These are phyloP conservation scores for Apamea monoglypha DNA, from an alignment of 2,888 invertebrate genomes.

Conservation along the genomic window DNA sequence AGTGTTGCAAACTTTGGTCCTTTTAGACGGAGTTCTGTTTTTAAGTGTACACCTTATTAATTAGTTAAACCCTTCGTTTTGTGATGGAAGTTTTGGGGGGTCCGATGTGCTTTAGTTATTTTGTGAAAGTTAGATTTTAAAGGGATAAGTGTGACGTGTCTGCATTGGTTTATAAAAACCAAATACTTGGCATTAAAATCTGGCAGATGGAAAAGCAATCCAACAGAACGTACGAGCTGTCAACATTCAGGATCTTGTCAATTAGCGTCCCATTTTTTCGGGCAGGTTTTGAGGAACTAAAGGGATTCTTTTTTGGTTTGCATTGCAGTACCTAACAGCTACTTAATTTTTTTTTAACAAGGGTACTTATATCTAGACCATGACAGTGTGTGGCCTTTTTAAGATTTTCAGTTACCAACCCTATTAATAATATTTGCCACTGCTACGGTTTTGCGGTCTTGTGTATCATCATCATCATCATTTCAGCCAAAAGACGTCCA, in stretches of 20 bases:
- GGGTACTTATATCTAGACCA: not conserved
- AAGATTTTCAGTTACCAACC: too few species aligned
- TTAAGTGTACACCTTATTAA: constrained; percentile 86
- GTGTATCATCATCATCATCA: not conserved
- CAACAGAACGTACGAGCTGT: too few species aligned
- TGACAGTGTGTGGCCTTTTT: not conserved
- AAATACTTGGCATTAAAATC: too few species aligned
- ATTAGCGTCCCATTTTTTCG: too few species aligned
- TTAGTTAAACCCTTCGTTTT: constrained; percentile 81
- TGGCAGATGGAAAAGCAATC: not conserved
- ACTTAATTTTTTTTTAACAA: too few species aligned
- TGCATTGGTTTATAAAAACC: not conserved
- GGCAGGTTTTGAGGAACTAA: not conserved
- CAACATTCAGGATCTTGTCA: not conserved
- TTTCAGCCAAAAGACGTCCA: not conserved
- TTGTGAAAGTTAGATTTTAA: constrained; percentile 38
- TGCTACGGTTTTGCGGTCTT: not conserved
- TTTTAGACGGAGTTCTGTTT: constrained; percentile 77
- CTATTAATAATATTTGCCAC: not conserved
- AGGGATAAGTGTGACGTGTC: not conserved
- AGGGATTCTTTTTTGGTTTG: not conserved
- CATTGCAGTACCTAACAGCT: too few species aligned
- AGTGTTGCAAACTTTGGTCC: constrained; percentile 80
- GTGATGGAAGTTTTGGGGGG: constrained; percentile 76
- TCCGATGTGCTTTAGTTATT: constrained; percentile 68